Conservation (phyloP, 2,888 invertebrate genomes). For the Eupithecia vulgata region DNA sequence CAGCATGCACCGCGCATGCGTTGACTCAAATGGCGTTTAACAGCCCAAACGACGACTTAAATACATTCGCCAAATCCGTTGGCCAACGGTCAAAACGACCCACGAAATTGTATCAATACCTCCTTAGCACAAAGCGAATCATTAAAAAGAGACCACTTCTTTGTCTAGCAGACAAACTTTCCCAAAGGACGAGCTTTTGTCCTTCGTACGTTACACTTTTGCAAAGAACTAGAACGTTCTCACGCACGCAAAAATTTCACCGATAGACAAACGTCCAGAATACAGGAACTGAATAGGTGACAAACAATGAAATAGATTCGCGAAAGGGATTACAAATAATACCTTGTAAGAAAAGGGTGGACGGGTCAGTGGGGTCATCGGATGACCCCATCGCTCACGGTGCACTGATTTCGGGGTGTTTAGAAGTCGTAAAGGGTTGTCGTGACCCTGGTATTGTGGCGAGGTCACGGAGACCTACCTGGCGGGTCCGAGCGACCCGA, state of each 20-base stretch:
- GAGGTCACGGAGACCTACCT: slow-evolving; percentile 80
- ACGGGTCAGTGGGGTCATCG: slow-evolving; percentile 80
- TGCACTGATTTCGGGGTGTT: slow-evolving; percentile 80
- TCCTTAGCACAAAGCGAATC: slow-evolving; percentile 74
- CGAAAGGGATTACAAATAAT: slow-evolving; percentile 85
- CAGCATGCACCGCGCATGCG: slow-evolving; percentile 35
- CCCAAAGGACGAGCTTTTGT: slow-evolving; percentile 58
- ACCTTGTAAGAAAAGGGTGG: slow-evolving; percentile 79
- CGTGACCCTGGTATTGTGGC: slow-evolving; percentile 66
- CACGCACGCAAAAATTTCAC: slow-evolving; percentile 83
- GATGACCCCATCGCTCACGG: slow-evolving; percentile 83
- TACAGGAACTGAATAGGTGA: slow-evolving; percentile 65
- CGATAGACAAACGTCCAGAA: slow-evolving; percentile 71
- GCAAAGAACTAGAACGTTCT: slow-evolving; percentile 82
- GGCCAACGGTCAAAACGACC: slow-evolving; percentile 78
- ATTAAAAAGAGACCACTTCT: slow-evolving; percentile 81
- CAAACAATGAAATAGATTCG: slow-evolving; percentile 83
- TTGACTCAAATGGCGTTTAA: slow-evolving; percentile 48
- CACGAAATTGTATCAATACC: slow-evolving; percentile 76
- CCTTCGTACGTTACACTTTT: slow-evolving; percentile 75
- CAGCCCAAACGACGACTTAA: slow-evolving; percentile 67
- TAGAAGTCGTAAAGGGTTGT: slow-evolving; percentile 80
- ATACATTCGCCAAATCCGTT: slow-evolving; percentile 81
- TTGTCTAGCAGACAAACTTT: slow-evolving; percentile 77
- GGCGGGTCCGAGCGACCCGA: slow-evolving; percentile 68